Evolutionary conservation across 1,140 invertebrate species (phyloP), one percentile per base, ranked within the genome.

Genomic region (Apis laboriosa): DNA sequence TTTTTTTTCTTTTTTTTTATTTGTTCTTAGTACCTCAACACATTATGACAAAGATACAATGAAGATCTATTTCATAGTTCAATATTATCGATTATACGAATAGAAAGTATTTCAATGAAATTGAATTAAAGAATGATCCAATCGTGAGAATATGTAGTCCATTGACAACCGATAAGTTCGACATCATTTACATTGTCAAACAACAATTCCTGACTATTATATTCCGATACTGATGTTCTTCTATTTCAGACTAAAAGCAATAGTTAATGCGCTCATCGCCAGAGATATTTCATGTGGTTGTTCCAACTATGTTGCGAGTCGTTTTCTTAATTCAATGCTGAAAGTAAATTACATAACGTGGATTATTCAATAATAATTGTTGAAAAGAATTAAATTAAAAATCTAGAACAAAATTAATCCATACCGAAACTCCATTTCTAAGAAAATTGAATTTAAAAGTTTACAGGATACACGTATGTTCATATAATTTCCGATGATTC

Each of bases 101-200:
- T 19, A 43, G 28, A 24, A 75, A 7, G 34, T 7, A 49, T 75
- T 75, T 49, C 56, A 75, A 61, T 75, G 72, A 75, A 75, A 75
- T 49, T 49, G 72, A 15, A 61, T 19, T 34, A 43, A 75, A 63
- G 56, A 61, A 49, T 60, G 72, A 61, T 49, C n/a, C 34, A 28
- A 55, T 55, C 17, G 72, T 2, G 17, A 61, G 58, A 21, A 51
- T 21, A 74, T 19, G 13, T 51, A 13, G 9, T 13, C 13, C 24
- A 51, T 75, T 49, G 72, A 75, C 72, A 75, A 75, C 58, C 56
- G 72, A 75, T 75, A 63, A 75, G 72, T 75, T 60, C 61, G 34
- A 75, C 58, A 8, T 21, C 21, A 19, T 75, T 75, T 61, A 17
- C 56, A 61, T 12, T 60, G 72, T 49, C 3, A n/a, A 49, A 63